Percentiles rank a stretch among this genome's conserved stretches.
Evolutionary conservation across 2,888 invertebrate genomes (phyloP).

Genomic region (Diarsia mendica): DNA sequence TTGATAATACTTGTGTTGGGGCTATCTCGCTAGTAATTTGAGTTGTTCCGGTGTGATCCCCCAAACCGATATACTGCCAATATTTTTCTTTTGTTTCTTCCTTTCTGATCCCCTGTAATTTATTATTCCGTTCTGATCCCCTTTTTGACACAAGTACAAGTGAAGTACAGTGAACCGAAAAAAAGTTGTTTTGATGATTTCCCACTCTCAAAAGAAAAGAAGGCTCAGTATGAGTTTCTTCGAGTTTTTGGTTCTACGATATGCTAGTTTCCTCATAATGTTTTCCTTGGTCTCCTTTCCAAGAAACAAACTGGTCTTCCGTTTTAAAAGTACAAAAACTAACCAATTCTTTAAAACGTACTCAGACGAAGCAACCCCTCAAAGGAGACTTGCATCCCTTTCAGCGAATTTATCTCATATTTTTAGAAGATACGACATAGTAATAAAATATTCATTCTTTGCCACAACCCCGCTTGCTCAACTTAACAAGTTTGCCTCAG

Average conservation of each 20-base stretch:
- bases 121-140: no score
- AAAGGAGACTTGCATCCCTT: slow-evolving; percentile 18
- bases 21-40: no score
- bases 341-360: neutral
- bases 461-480: slow-evolving; percentile 17
- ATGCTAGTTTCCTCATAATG: neutral
- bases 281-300: neutral
- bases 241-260: neutral
- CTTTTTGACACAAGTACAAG: no score
- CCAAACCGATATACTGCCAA: no score
- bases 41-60: no score
- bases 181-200: no score
- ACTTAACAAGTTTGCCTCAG: slow-evolving; percentile 2
- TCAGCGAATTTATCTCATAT: slow-evolving; percentile 41
- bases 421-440: slow-evolving; percentile 25
- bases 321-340: neutral
- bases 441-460: slow-evolving; percentile 41
- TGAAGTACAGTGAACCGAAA: no score
- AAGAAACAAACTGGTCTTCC: neutral
- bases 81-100: no score
- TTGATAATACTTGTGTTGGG: no score
- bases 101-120: no score
- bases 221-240: neutral
- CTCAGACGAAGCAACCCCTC: slow-evolving; percentile 9
- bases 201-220: no score